A percentile compares a stretch with the other conserved stretches of the same genome.
phyloP scores from a whole-genome alignment of 2,888 invertebrate genomes.

The Conchocele bisecta region DNA sequence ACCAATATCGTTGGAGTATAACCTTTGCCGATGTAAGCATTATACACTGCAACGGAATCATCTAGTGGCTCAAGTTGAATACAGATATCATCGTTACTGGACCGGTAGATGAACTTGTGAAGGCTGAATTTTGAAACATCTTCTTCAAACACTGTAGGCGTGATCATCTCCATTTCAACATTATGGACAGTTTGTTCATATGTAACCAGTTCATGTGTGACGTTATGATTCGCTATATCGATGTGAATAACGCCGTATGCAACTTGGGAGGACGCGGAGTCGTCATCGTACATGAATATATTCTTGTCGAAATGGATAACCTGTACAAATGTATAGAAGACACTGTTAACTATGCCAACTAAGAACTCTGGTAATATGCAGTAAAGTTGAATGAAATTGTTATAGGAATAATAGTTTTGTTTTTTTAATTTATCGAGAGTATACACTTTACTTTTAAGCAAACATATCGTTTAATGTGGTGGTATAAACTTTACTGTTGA shows the following conservation, averaged over 20 bases:
- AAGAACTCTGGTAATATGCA: too few relatives aligned
- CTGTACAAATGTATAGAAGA: too few relatives aligned
- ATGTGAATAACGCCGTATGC: conserved; percentile 11
- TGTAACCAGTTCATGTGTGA: neutral
- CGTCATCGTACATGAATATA: conserved; percentile 23
- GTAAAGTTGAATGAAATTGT: too few relatives aligned
- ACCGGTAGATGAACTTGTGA: conserved; percentile 14
- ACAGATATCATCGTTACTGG: conserved; percentile 6
- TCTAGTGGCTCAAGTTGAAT: neutral
- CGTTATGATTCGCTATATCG: neutral
- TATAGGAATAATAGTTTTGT: too few relatives aligned
- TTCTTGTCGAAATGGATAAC: conserved; percentile 15
- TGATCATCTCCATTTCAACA: neutral
- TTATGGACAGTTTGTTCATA: neutral
- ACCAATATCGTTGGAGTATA: neutral
- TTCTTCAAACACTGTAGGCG: neutral
- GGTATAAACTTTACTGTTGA: too few relatives aligned
- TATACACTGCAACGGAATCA: neutral
- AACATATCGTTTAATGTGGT: too few relatives aligned
- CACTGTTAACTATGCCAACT: too few relatives aligned
- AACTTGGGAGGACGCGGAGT: neutral
- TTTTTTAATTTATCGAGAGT: too few relatives aligned
- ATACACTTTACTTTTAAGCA: too few relatives aligned
- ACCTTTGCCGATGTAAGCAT: neutral
- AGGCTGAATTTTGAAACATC: conserved; percentile 3